Evolutionary conservation across 1,140 invertebrate genomes (phyloP).

Genomic region (Archivesica marissinica): DNA sequence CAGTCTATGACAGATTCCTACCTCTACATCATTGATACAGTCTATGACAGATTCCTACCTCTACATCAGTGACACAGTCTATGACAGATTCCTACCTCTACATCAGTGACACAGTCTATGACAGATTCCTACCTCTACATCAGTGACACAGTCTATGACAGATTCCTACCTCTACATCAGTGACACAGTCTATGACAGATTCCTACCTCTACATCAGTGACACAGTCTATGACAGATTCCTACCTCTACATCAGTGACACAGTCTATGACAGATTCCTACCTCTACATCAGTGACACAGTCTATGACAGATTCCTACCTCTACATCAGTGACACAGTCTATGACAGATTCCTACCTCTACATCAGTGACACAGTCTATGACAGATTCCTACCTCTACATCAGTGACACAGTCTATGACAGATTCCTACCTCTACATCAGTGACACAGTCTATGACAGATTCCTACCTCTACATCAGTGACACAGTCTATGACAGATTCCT

Average conservation of each 20-base stretch:
- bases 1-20: conserved; percentile 74
- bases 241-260: conserved; percentile 75
- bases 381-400: conserved; percentile 72
- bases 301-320: conserved; percentile 75
- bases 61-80: conserved; percentile 71
- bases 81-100: conserved; percentile 75
- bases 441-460: conserved; percentile 75
- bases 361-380: conserved; percentile 76
- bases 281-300: conserved; percentile 73
- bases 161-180: conserved; percentile 71
- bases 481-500: conserved; percentile 72
- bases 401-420: conserved; percentile 76
- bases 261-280: conserved; percentile 75
- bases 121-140: conserved; percentile 73
- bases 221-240: conserved; percentile 74
- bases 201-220: conserved; percentile 72
- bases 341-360: conserved; percentile 73
- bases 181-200: conserved; percentile 75
- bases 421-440: conserved; percentile 69
- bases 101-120: conserved; percentile 74
- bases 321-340: conserved; percentile 73
- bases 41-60: conserved; percentile 75
- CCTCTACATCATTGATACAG: conserved; percentile 74
- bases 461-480: conserved; percentile 74
- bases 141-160: conserved; percentile 75